Conservation (phyloP, 2,888 invertebrate genomes). For the Hirtodrosophila histrioides region DNA sequence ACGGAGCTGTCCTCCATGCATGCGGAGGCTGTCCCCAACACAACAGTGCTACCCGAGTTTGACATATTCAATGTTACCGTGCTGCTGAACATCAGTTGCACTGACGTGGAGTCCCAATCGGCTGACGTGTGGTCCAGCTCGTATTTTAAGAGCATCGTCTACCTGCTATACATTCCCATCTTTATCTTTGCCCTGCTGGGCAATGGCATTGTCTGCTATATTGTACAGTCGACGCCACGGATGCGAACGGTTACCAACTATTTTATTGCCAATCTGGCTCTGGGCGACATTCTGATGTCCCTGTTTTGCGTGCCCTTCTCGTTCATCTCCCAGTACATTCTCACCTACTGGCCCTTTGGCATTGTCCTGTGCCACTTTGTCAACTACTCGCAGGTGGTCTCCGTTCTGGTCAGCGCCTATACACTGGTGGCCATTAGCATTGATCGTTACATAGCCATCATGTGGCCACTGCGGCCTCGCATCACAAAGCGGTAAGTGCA, state of each 20-base stretch:
- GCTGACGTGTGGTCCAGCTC: conserved; percentile 83
- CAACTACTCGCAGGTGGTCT: conserved; percentile 92
- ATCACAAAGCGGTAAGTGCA: conserved; percentile 88
- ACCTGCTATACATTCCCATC: conserved; percentile 89
- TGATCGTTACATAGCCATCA: conserved; percentile 95
- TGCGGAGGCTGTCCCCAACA: conserved; percentile 13
- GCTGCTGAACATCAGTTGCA: conserved; percentile 70
- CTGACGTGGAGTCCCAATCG: conserved; percentile 54
- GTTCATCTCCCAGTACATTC: conserved; percentile 91
- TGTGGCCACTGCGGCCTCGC: conserved; percentile 93
- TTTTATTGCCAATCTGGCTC: conserved; percentile 94
- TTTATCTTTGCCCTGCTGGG: conserved; percentile 90
- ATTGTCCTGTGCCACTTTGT: conserved; percentile 91
- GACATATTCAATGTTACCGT: conserved; percentile 56
- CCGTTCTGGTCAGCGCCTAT: conserved; percentile 94
- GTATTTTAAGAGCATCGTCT: conserved; percentile 88
- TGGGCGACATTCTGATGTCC: conserved; percentile 95
- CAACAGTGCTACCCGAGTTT: conserved; percentile 12
- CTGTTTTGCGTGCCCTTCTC: conserved; percentile 96
- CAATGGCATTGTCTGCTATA: conserved; percentile 93
- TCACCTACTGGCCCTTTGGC: conserved; percentile 96
- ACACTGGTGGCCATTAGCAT: conserved; percentile 95
- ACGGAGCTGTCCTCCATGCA: conserved; percentile 34
- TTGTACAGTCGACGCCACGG: conserved; percentile 91
- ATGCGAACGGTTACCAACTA: conserved; percentile 97